phyloP scores from a whole-genome alignment of 2,113 vertebrate species.

The Pelodiscus sinensis region DNA sequence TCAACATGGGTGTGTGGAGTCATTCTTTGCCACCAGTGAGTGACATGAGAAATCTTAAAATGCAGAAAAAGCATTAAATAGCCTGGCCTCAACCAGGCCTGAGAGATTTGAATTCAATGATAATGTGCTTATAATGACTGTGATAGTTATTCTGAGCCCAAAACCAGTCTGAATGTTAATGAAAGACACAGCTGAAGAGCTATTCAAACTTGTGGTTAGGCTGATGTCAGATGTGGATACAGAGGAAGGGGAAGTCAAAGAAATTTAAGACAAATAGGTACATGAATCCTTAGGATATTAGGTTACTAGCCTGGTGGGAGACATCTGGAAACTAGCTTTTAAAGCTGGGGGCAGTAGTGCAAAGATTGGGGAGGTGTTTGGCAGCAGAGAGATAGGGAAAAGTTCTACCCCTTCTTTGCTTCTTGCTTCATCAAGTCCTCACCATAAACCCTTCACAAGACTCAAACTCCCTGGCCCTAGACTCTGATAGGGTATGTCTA shows the following conservation, averaged over 20 bases:
- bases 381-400: not conserved
- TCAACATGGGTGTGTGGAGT: not conserved
- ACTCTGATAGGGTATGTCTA: too few relatives aligned
- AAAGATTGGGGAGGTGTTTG: not conserved
- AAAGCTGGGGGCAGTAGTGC: conserved; percentile 23
- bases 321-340: conserved; percentile 42
- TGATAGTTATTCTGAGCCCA: not conserved
- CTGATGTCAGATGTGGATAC: conserved; percentile 56
- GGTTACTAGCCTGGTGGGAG: conserved; percentile 63
- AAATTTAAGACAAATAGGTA: conserved; percentile 71
- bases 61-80: not conserved
- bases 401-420: not conserved
- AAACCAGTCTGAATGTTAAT: not conserved
- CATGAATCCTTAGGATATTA: conserved; percentile 61
- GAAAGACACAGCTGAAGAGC: conserved; percentile 32
- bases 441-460: not conserved
- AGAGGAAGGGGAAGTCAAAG: conserved; percentile 55
- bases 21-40: not conserved
- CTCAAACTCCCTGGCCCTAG: fast-evolving
- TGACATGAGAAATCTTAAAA: not conserved
- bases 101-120: not conserved
- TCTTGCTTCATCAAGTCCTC: not conserved
- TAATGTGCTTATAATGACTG: conserved; percentile 9
- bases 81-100: not conserved
- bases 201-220: conserved; percentile 31